These are phyloP conservation scores for Alcedo quadribrachys DNA, from an alignment of 2,797 vertebrate genomes.

Conservation along the genomic window DNA sequence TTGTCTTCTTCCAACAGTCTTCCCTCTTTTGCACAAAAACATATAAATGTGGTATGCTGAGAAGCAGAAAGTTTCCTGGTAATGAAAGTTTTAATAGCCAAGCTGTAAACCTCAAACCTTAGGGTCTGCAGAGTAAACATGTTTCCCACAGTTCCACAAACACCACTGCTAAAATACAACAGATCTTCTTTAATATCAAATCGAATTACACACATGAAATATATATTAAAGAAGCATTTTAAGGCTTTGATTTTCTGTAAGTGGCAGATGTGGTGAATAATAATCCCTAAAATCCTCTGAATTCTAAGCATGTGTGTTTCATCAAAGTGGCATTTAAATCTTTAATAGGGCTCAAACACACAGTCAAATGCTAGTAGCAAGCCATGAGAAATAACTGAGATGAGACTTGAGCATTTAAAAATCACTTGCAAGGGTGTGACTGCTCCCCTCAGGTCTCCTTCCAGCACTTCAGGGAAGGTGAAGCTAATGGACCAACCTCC, in stretches of 20 bases:
- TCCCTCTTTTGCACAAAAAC: background rate
- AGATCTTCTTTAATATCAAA: constrained; percentile 67
- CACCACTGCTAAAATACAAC: constrained; percentile 39
- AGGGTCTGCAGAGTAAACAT: background rate
- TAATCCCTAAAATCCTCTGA: constrained; percentile 72
- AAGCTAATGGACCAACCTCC: background rate
- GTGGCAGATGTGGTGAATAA: constrained; percentile 80
- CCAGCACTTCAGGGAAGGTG: background rate
- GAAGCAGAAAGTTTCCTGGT: constrained; percentile 22
- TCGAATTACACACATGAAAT: constrained; percentile 69
- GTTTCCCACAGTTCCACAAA: constrained; percentile 29
- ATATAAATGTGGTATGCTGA: background rate
- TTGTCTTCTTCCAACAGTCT: background rate
- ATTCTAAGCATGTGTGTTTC: constrained; percentile 68
- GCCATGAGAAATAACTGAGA: constrained; percentile 56
- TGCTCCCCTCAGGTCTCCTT: background rate
- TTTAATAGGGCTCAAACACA: constrained; percentile 61
- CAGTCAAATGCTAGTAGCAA: constrained; percentile 56
- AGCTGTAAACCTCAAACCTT: constrained; percentile 39
- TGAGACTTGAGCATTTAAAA: constrained; percentile 47
- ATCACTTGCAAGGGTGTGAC: background rate
- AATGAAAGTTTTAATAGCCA: constrained; percentile 37
- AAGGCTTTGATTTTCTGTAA: constrained; percentile 71
- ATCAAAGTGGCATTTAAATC: constrained; percentile 77
- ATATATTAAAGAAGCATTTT: constrained; percentile 71